These are phyloP conservation scores for Euphonia xanthogaster DNA, from an alignment of 2,797 vertebrate genomes.

Conservation along the genomic window DNA sequence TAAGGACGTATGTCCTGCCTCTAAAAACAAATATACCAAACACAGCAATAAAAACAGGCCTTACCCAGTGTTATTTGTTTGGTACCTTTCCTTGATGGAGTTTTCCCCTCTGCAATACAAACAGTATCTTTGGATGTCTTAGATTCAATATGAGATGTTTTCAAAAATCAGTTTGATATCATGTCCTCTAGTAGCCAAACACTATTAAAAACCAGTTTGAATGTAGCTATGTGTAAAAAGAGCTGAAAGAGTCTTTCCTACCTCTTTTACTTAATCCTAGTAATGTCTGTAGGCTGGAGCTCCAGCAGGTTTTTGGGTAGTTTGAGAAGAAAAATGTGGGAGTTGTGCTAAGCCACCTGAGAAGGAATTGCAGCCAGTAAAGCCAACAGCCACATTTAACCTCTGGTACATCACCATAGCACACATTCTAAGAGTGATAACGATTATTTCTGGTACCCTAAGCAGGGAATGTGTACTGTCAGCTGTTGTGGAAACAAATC, in stretches of 20 bases:
- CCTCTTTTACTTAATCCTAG: neutral
- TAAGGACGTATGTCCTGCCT: neutral
- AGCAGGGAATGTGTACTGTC: neutral
- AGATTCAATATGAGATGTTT: neutral
- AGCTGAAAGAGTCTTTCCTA: neutral
- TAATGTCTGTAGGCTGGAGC: neutral
- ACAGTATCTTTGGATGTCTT: neutral
- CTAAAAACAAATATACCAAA: neutral
- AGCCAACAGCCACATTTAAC: neutral
- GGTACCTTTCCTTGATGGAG: neutral
- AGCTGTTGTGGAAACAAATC: neutral
- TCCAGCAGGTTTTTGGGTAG: neutral
- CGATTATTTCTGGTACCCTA: neutral
- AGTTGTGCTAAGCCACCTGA: neutral
- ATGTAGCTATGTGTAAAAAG: neutral
- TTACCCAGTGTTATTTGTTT: neutral
- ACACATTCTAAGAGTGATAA: neutral
- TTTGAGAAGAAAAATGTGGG: neutral
- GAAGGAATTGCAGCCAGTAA: neutral
- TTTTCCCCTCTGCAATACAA: neutral
- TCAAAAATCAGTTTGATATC: neutral
- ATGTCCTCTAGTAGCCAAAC: neutral
- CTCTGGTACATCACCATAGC: neutral
- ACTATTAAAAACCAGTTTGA: neutral
- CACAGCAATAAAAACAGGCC: neutral